Evolutionary conservation across 1,140 invertebrate species (phyloP).

Genomic region (Diabrotica virgifera): DNA sequence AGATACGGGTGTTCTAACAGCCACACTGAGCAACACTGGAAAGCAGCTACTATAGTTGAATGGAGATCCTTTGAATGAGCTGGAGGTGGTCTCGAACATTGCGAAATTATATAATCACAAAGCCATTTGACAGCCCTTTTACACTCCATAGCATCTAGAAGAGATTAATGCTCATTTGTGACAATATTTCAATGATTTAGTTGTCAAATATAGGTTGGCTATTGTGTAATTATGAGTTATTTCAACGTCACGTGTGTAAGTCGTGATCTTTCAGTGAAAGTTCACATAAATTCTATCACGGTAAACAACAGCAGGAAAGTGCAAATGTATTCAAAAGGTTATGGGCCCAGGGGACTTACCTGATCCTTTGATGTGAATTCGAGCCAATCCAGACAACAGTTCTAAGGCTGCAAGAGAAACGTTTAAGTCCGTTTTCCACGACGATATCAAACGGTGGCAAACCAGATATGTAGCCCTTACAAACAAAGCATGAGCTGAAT

Average conservation of each 20-base stretch:
- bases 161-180: not conserved
- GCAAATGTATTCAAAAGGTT: too few species aligned
- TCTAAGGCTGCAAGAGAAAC: slow-evolving; percentile 92
- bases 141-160: slow-evolving; percentile 62
- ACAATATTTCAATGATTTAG: too few species aligned
- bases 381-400: slow-evolving; percentile 83
- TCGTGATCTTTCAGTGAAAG: too few species aligned
- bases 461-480: slow-evolving; percentile 89
- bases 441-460: slow-evolving; percentile 89
- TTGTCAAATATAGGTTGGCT: too few species aligned
- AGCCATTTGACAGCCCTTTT: slow-evolving; percentile 96
- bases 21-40: slow-evolving; percentile 89
- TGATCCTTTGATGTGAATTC: slow-evolving; percentile 79
- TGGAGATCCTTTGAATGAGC: slow-evolving; percentile 97
- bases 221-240: too few species aligned
- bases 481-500: slow-evolving; percentile 82
- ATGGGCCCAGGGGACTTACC: too few species aligned
- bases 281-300: too few species aligned
- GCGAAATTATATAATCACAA: slow-evolving; percentile 94
- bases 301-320: too few species aligned
- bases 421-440: slow-evolving; percentile 95
- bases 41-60: slow-evolving; percentile 95
- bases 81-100: slow-evolving; percentile 92
- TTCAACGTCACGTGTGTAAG: too few species aligned
- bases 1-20: slow-evolving; percentile 84